Conservation (phyloP, 2,797 vertebrate genomes). For the Macropus fuliginosus region DNA sequence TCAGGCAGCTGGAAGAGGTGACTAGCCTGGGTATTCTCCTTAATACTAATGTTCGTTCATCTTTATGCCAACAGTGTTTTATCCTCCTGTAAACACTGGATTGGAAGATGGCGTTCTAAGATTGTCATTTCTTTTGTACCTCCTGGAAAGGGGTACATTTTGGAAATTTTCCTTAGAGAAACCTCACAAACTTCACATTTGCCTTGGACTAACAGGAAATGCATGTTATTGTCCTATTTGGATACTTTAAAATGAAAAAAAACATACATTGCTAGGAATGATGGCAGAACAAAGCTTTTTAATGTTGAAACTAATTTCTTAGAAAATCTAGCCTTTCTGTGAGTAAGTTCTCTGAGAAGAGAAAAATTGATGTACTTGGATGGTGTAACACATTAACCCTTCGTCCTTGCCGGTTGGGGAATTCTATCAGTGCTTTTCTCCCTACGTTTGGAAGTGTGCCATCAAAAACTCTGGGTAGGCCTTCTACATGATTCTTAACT, state of each 20-base stretch:
- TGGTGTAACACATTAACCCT: neutral
- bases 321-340: constrained; percentile 16
- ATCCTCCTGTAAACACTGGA: neutral
- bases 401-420: constrained; percentile 5
- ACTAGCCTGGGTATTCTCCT: neutral
- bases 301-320: constrained; percentile 39
- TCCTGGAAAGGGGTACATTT: neutral
- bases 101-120: neutral
- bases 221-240: constrained; percentile 20
- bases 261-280: constrained; percentile 24
- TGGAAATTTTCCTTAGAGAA: constrained; percentile 28
- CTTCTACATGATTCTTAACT: neutral
- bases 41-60: neutral
- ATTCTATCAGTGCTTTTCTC: neutral
- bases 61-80: neutral
- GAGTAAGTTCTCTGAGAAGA: constrained; percentile 36
- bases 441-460: neutral
- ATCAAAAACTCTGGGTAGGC: constrained; percentile 3
- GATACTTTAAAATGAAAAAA: constrained; percentile 11
- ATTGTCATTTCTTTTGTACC: constrained; percentile 26
- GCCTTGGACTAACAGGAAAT: neutral
- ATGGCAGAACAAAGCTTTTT: neutral
- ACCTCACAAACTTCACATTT: constrained; percentile 30
- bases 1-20: neutral
- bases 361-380: neutral